These are phyloP conservation scores for Ecdyonurus torrentis DNA, from an alignment of 2,888 invertebrate genomes.

Conservation along the genomic window DNA sequence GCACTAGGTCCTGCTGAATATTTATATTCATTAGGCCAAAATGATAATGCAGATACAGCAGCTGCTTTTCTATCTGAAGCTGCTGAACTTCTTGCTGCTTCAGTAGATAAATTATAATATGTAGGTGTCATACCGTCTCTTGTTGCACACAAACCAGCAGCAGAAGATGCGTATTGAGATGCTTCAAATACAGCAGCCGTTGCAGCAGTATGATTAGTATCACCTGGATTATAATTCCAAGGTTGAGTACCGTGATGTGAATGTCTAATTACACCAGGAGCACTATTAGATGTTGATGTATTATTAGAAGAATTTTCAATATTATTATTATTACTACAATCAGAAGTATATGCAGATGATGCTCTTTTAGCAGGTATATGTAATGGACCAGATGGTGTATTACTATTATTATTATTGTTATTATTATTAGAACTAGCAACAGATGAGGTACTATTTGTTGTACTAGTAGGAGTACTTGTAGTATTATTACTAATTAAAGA, in stretches of 20 bases:
- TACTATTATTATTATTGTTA: too few relatives aligned
- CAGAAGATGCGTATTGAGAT: constrained; percentile 37
- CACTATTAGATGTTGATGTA: constrained; percentile 35
- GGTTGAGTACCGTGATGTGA: constrained; percentile 55
- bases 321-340: not conserved
- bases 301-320: constrained; percentile 27
- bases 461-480: constrained; percentile 35
- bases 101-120: constrained; percentile 56
- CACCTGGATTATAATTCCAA: constrained; percentile 57
- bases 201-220: constrained; percentile 31
- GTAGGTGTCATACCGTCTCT: constrained; percentile 41
- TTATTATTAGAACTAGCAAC: constrained; percentile 37
- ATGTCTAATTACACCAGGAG: constrained; percentile 53
- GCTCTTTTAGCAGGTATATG: constrained; percentile 64
- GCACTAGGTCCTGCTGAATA: constrained; percentile 15
- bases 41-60: constrained; percentile 32
- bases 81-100: constrained; percentile 32
- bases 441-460: constrained; percentile 47
- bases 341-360: constrained; percentile 1
- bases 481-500: too few relatives aligned
- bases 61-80: constrained; percentile 27
- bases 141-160: constrained; percentile 14
- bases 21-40: constrained; percentile 39
- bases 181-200: constrained; percentile 36
- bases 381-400: constrained; percentile 41